These are phyloP conservation scores for Hippotragus niger DNA, from an alignment of 2,113 vertebrate species.

Conservation along the genomic window DNA sequence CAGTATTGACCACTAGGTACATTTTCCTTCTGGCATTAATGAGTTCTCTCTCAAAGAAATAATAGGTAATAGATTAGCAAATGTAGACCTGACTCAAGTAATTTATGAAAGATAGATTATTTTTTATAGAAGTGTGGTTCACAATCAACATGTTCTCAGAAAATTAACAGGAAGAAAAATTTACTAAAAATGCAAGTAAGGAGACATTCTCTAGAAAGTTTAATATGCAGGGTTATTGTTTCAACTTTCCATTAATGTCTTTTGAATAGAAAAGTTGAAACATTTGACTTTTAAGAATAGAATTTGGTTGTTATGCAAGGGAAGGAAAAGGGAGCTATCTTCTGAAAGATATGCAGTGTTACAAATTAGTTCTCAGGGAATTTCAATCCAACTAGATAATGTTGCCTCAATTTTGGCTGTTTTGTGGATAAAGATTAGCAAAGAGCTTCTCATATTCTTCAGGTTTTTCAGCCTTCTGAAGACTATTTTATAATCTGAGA, in stretches of 20 bases:
- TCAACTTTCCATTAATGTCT: background rate
- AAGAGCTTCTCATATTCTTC: background rate
- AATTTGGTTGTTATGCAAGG: background rate
- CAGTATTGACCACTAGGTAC: background rate
- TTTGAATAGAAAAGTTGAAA: background rate
- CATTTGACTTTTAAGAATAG: background rate
- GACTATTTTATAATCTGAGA: background rate
- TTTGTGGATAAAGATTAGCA: background rate
- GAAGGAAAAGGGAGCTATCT: background rate
- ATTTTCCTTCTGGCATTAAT: background rate
- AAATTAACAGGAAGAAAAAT: conserved; percentile 29
- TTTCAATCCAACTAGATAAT: background rate
- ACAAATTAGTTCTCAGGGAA: background rate
- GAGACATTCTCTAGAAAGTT: background rate
- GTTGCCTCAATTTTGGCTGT: background rate
- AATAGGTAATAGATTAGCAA: background rate
- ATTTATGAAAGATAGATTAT: background rate
- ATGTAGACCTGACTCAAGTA: background rate
- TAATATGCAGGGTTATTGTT: background rate
- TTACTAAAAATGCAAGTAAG: background rate
- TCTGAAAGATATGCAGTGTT: background rate
- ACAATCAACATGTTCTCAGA: background rate
- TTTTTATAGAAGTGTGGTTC: background rate
- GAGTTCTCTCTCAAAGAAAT: background rate
- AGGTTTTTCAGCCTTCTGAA: background rate